Base-by-base conservation (phyloP, 2,888 invertebrate genomes). In the Tetheella fluctuosa region DNA sequence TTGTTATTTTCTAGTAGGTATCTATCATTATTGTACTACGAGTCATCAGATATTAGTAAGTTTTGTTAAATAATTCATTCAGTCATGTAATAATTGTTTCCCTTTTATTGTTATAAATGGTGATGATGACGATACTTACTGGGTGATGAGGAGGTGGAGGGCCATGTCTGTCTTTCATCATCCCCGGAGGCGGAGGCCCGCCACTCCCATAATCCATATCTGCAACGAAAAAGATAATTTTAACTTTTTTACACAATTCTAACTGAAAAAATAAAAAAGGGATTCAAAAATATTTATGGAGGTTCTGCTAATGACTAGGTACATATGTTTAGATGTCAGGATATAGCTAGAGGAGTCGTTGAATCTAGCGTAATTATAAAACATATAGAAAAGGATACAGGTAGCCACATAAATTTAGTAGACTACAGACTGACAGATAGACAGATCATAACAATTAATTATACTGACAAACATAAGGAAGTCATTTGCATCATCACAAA, bases 81-180 rank as follows among this genome's bases (percentile, higher is more conserved):
- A n/a, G n/a, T n/a, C n/a, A n/a, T n/a, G n/a, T n/a, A n/a, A n/a
- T n/a, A n/a, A n/a, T n/a, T n/a, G n/a, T n/a, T n/a, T 30, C 30
- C 6, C 3, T 30, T 34, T 34, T 13, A 7, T 12, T 1, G 7
- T 8, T 30, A 13, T 13, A 13, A 34, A 13, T 13, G 48, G 20
- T 48, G 48, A 17, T 8, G 42, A n/a, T 25, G 25, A 25, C 25
- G n/a, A n/a, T 42, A 48, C 67, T 84, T 77, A 93, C 93, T 84
- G 92, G 92, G 69, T 93, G 93, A 67, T 92, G 93, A 1, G 90
- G 92, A 10, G 92, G 89, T 4, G 91, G 91, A 2, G 94, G 93
- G 0, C 94, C 93, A 69, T 91, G 91, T 74, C 95, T 91, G 61
- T 95, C 95, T 81, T 95, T 95, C 93, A 94, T 94, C 86, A 95